phyloP scores from a whole-genome alignment of 2,888 invertebrate species.

The Ligdia adustata region DNA sequence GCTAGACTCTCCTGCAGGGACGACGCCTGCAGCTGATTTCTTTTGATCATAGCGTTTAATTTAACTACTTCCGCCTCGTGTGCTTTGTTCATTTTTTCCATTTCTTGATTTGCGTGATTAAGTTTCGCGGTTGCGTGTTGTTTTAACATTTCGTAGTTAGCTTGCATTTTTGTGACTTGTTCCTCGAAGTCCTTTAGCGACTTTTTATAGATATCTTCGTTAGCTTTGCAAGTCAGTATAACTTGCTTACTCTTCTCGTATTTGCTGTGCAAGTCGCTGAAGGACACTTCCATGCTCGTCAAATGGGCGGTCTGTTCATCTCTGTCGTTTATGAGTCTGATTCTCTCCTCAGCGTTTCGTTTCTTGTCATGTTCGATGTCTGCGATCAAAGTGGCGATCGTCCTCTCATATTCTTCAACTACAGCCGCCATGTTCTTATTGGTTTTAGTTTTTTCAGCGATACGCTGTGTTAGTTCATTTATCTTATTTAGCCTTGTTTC shows the following conservation, averaged over 20 bases:
- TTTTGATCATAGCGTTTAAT: slow-evolving; percentile 93
- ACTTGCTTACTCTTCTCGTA: slow-evolving; percentile 87
- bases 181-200: slow-evolving; percentile 88
- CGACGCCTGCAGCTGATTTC: slow-evolving; percentile 92
- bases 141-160: slow-evolving; percentile 93
- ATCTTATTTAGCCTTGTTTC: slow-evolving; percentile 64
- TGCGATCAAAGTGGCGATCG: slow-evolving; percentile 89
- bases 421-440: slow-evolving; percentile 86
- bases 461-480: slow-evolving; percentile 64
- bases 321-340: slow-evolving; percentile 81
- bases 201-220: slow-evolving; percentile 87
- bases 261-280: slow-evolving; percentile 86
- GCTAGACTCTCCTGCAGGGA: slow-evolving; percentile 92
- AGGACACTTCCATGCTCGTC: slow-evolving; percentile 85
- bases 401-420: slow-evolving; percentile 91
- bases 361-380: slow-evolving; percentile 88
- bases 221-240: slow-evolving; percentile 79
- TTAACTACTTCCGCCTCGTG: slow-evolving; percentile 93
- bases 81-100: slow-evolving; percentile 88
- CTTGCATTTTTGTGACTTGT: slow-evolving; percentile 89
- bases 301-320: slow-evolving; percentile 86
- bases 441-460: slow-evolving; percentile 70
- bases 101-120: slow-evolving; percentile 89
- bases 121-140: slow-evolving; percentile 95
- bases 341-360: slow-evolving; percentile 79